Conservation (phyloP, 2,888 invertebrate species). For the Rutpela maculata region DNA sequence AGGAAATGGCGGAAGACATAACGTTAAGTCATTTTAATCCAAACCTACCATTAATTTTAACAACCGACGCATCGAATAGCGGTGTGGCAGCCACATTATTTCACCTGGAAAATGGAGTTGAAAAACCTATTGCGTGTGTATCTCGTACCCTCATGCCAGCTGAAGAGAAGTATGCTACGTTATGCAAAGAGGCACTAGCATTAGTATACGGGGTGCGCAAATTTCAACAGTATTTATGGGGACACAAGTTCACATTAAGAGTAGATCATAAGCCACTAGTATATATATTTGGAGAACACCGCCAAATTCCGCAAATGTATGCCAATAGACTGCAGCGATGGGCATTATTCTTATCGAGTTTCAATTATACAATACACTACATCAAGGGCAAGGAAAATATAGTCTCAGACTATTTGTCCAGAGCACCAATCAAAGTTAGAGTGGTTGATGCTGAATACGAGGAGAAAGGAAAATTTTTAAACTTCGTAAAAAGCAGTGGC, state of each 20-base stretch:
- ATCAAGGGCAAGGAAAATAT: not conserved
- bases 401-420: not conserved
- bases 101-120: not conserved
- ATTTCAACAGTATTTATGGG: not conserved
- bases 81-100: not conserved
- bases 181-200: not conserved
- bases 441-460: not conserved
- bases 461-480: not conserved
- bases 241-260: not conserved
- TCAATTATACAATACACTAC: not conserved
- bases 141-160: not conserved
- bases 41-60: not conserved
- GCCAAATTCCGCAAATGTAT: not conserved
- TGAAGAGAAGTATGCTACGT: not conserved
- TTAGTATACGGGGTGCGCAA: not conserved
- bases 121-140: not conserved
- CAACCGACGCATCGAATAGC: not conserved
- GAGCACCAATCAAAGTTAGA: not conserved
- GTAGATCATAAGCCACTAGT: not conserved
- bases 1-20: not conserved
- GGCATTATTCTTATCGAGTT: not conserved
- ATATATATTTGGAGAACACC: not conserved
- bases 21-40: not conserved
- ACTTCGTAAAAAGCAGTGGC: not conserved
- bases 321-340: not conserved